Conservation (phyloP, 2,888 invertebrate genomes). For the Aelia acuminata region DNA sequence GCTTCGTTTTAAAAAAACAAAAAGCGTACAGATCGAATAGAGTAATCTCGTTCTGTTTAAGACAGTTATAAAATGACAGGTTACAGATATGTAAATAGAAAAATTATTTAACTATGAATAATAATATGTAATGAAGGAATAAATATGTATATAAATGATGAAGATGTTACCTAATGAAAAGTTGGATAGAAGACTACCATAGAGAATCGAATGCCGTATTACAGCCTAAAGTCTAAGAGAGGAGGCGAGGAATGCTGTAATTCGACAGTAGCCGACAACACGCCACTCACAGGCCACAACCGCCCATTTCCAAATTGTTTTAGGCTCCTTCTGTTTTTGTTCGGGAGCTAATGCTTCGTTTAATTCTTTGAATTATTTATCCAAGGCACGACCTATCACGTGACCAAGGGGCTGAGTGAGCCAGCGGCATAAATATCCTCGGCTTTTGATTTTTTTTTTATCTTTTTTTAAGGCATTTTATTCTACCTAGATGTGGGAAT, state of each 20-base stretch:
- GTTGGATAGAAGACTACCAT: not conserved
- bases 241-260: not conserved
- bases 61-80: too few relatives aligned
- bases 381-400: conserved; percentile 2
- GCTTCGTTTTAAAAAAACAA: too few relatives aligned
- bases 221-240: not conserved
- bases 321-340: conserved; percentile 34
- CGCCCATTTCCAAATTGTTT: conserved; percentile 28
- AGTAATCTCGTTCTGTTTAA: too few relatives aligned
- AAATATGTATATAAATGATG: not conserved
- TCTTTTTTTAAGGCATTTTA: not conserved
- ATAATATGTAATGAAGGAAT: too few relatives aligned
- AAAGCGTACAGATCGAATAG: too few relatives aligned
- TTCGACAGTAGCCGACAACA: not conserved
- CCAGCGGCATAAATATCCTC: not conserved
- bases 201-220: not conserved
- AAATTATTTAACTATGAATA: too few relatives aligned
- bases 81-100: too few relatives aligned
- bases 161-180: not conserved
- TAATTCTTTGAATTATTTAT: conserved; percentile 42
- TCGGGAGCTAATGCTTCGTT: conserved; percentile 17
- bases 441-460: not conserved
- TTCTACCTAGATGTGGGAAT: not conserved
- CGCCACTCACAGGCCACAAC: conserved; percentile 9
- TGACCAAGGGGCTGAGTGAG: not conserved